Evolutionary conservation across 2,888 invertebrate species (phyloP).

Genomic region (Mantis religiosa): DNA sequence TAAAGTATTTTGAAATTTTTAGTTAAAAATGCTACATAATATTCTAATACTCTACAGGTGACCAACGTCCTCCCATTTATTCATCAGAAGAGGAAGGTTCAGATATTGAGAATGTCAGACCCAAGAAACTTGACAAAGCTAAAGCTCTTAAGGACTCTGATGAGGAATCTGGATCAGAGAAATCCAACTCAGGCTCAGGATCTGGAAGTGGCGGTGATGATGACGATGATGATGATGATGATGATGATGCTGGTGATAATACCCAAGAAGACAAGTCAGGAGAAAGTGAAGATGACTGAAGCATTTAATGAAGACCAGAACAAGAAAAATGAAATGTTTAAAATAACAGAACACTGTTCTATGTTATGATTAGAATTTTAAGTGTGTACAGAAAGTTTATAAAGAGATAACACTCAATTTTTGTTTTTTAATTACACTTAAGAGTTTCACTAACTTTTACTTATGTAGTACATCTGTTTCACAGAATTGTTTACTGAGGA

Average conservation of each 20-base stretch:
- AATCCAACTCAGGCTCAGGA: slow-evolving; percentile 22
- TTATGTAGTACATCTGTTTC: too few relatives aligned
- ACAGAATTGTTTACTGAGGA: too few relatives aligned
- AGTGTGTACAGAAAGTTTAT: background rate
- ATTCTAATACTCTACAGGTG: slow-evolving; percentile 43
- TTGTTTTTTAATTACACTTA: too few relatives aligned
- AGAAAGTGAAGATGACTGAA: slow-evolving; percentile 14
- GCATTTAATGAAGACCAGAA: background rate
- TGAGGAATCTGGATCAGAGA: slow-evolving; percentile 44
- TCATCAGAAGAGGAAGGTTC: slow-evolving; percentile 86
- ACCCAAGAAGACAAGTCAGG: background rate
- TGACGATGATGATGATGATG: slow-evolving; percentile 4
- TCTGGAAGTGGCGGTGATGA: slow-evolving; percentile 21
- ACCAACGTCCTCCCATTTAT: slow-evolving; percentile 64
- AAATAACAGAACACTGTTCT: background rate
- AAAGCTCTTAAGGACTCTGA: slow-evolving; percentile 80
- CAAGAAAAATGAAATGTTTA: background rate
- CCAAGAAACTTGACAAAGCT: slow-evolving; percentile 67
- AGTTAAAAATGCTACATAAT: background rate
- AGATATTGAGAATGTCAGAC: slow-evolving; percentile 71
- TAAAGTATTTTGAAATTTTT: background rate
- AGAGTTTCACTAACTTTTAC: too few relatives aligned
- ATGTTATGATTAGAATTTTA: background rate
- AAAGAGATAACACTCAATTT: too few relatives aligned
- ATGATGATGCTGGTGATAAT: background rate